Percentiles rank a stretch among this genome's conserved stretches.
Conservation (phyloP, 2,888 invertebrate species). For the Leptarthrus brevirostris region DNA sequence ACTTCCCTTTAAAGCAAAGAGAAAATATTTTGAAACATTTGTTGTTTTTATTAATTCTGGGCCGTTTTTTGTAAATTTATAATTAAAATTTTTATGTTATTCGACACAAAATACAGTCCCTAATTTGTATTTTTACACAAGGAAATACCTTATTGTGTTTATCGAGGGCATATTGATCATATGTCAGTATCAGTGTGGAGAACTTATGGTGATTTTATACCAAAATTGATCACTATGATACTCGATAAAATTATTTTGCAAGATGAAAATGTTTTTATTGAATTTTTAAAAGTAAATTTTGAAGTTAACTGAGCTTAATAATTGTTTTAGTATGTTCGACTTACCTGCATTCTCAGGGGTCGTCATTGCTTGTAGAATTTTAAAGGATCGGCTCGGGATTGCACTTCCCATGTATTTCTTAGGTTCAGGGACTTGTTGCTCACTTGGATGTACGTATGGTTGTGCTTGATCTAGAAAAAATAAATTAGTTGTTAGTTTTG, state of each 20-base stretch:
- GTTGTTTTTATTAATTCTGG: too few relatives aligned
- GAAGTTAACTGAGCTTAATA: too few relatives aligned
- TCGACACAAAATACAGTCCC: too few relatives aligned
- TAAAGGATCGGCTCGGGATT: conserved; percentile 85
- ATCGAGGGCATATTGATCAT: conserved; percentile 15
- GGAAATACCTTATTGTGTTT: conserved; percentile 14
- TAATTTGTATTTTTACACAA: too few relatives aligned
- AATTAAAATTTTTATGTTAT: too few relatives aligned
- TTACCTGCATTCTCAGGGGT: conserved; percentile 75
- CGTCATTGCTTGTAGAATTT: conserved; percentile 83
- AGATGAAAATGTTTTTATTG: background rate
- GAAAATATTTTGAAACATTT: too few relatives aligned
- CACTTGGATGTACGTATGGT: conserved; percentile 73
- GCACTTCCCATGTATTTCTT: conserved; percentile 81
- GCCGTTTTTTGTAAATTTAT: too few relatives aligned
- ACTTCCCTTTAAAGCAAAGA: background rate
- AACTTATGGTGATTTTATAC: too few relatives aligned
- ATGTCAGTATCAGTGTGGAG: background rate
- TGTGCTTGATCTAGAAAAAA: conserved; percentile 60
- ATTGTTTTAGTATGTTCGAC: too few relatives aligned
- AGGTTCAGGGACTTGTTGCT: conserved; percentile 76
- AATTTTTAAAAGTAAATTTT: too few relatives aligned
- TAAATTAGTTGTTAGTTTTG: conserved; percentile 5
- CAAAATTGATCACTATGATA: conserved; percentile 12
- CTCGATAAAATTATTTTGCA: conserved; percentile 7